A percentile compares a stretch with the other conserved stretches of the same genome.
These are phyloP conservation scores for Drosophila obscura DNA, from an alignment of 1,140 invertebrate genomes.

Conservation along the genomic window DNA sequence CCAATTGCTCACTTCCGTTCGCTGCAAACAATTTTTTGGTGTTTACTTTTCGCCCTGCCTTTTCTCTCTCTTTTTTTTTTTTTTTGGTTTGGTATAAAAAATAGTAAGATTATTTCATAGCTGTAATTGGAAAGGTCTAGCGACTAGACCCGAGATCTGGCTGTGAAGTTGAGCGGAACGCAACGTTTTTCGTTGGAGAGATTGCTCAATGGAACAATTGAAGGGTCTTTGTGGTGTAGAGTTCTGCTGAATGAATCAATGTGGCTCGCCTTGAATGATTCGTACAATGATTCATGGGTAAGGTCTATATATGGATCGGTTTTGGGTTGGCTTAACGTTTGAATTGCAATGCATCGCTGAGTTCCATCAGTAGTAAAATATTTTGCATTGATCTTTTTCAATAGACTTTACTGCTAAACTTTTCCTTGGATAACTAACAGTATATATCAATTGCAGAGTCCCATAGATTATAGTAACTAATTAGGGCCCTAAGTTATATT, in stretches of 20 bases:
- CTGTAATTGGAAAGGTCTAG: slow-evolving; percentile 24
- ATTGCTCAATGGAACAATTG: slow-evolving; percentile 18
- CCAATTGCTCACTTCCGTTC: slow-evolving; percentile 75
- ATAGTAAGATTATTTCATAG: slow-evolving; percentile 19
- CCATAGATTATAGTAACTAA: too few relatives aligned
- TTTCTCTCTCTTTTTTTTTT: neutral
- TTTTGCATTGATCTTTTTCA: too few relatives aligned
- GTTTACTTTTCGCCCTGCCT: slow-evolving; percentile 43
- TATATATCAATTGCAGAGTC: too few relatives aligned
- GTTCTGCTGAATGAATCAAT: slow-evolving; percentile 9
- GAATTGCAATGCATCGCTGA: slow-evolving; percentile 1
- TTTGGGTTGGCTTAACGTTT: neutral
- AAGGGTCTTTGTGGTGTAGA: neutral
- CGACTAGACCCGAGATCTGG: slow-evolving; percentile 19
- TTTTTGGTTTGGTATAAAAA: slow-evolving; percentile 28
- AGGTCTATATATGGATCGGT: slow-evolving; percentile 2
- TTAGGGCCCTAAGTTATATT: too few relatives aligned
- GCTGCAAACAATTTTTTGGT: slow-evolving; percentile 37
- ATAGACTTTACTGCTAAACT: too few relatives aligned
- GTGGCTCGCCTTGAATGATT: neutral
- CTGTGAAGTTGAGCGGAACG: slow-evolving; percentile 40
- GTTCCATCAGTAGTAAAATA: neutral
- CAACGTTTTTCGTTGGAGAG: neutral
- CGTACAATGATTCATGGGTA: slow-evolving; percentile 7
- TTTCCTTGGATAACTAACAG: too few relatives aligned